Evolutionary conservation across 2,113 vertebrate species (phyloP), one percentile per base, ranked within the genome.

Genomic region (Geococcyx californianus): DNA sequence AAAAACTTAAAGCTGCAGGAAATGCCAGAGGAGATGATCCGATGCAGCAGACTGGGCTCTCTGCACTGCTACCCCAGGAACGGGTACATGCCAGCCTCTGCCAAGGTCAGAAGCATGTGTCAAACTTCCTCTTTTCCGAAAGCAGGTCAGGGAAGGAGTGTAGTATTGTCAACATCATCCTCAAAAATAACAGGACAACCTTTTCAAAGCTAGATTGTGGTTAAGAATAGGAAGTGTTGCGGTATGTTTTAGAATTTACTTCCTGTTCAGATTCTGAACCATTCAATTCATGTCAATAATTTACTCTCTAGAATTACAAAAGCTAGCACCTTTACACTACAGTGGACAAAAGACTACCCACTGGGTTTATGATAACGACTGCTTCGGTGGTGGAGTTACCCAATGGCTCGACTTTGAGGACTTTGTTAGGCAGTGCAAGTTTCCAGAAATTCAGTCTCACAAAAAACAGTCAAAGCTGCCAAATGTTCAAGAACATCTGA

Each of bases 401-500:
- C 55, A 33, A 11, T 6, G 24, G 42, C 44, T 84, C 47, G 51
- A 20, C 28, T 28, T 44, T 63, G 34, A 87, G 34, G 44, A 89
- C 60, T 90, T 86, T 84, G 33, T 38, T 55, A 80, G 59, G 67
- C 68, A 63, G 18, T 5, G 10, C 20, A 69, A 58, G 73, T n/a
- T 74, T 68, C 44, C 80, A 95, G 64, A 89, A 90, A 91, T 84
- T 63, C 44, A 73, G 44, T 47, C 23, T 67, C 59, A 77, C 45
- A 92, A 83, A 93, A 93, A 64, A 24, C 85, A 70, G 60, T 34
- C 13, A 3, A 95, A 75, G 44, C 49, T 75, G 89, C 69, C 91
- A 92, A 90, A 91, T 25, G 7, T 56, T 84, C 51, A 89, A 77
- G 76, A 92, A 90, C 52, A 95, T 85, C 76, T 90, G 64, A 93